Evolutionary conservation across 2,888 invertebrate genomes (phyloP).

Genomic region (Thecophora atra): DNA sequence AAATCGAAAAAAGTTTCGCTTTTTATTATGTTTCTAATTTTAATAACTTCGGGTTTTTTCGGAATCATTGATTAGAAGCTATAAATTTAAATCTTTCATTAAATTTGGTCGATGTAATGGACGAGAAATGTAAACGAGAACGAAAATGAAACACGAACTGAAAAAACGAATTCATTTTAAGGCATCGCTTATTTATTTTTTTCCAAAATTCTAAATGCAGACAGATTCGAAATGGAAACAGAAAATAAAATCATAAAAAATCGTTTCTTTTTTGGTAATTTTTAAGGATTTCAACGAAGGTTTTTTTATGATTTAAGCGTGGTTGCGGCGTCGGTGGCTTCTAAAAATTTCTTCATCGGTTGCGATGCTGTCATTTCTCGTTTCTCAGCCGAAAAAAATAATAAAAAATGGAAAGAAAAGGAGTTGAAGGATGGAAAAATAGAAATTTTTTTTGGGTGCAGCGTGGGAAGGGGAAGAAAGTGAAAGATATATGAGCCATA

Average conservation of each 20-base stretch:
- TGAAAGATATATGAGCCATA: background rate
- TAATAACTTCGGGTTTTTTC: constrained; percentile 24
- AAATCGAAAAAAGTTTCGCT: background rate
- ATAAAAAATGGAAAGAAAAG: background rate
- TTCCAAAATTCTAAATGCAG: background rate
- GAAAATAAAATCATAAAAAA: background rate
- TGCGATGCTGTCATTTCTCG: background rate
- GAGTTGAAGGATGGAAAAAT: background rate
- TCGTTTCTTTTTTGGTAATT: background rate
- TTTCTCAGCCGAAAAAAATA: background rate
- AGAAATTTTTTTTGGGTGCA: background rate
- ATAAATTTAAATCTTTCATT: constrained; percentile 12
- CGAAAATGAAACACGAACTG: no score
- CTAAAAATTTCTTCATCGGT: background rate
- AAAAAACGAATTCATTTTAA: background rate
- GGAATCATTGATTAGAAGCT: constrained; percentile 24
- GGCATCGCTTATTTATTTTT: no score
- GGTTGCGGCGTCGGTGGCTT: background rate
- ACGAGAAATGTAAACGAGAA: no score
- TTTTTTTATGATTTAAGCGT: background rate
- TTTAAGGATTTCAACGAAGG: background rate
- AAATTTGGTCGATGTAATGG: no score
- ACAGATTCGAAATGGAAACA: background rate
- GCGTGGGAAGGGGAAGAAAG: no score
- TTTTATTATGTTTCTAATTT: background rate